Evolutionary conservation across 2,797 vertebrate species (phyloP).

Genomic region (Halcyon leucocephala): DNA sequence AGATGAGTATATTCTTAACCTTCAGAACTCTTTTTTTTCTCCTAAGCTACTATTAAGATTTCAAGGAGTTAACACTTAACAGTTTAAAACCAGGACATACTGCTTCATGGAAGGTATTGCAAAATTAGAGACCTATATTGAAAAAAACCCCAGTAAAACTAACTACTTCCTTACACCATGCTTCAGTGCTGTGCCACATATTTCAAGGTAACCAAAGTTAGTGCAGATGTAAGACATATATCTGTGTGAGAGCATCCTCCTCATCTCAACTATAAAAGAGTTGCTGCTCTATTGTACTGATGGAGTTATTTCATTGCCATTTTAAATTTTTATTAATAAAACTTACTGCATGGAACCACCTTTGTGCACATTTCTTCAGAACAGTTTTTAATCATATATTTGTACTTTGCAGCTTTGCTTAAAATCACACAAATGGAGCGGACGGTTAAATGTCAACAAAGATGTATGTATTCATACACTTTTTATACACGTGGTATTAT

Average conservation of each 20-base stretch:
- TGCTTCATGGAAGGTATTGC: not conserved
- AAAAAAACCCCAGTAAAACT: not conserved
- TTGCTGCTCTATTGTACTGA: not conserved
- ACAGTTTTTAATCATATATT: not conserved
- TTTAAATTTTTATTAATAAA: not conserved
- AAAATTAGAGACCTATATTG: not conserved
- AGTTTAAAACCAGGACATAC: not conserved
- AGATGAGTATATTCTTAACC: not conserved
- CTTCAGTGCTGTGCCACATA: not conserved
- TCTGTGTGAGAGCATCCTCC: not conserved
- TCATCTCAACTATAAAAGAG: not conserved
- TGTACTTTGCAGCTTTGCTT: not conserved
- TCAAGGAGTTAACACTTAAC: not conserved
- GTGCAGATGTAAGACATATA: not conserved
- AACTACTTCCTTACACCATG: not conserved
- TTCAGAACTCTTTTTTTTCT: not conserved
- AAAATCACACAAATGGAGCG: not conserved
- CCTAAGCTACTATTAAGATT: not conserved
- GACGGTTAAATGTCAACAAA: not conserved
- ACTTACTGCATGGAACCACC: not conserved
- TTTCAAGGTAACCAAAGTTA: not conserved
- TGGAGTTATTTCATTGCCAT: not conserved
- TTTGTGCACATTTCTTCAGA: not conserved
- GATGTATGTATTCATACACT: not conserved
- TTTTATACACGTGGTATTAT: not conserved